Conservation (phyloP, 1,140 invertebrate genomes). For the Drosophila funebris region DNA sequence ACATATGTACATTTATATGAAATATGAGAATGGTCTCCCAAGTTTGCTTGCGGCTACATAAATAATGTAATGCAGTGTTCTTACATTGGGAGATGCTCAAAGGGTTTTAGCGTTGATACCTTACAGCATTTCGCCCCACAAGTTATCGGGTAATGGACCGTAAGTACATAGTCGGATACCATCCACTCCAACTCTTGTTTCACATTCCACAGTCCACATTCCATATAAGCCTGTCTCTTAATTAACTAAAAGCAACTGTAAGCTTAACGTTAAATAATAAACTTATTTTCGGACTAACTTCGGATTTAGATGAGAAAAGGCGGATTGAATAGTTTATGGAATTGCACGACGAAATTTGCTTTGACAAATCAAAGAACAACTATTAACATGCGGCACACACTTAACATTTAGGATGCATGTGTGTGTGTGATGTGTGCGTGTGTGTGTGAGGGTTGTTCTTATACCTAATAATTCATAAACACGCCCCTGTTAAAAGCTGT, state of each 20-base stretch:
- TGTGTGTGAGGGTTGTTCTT: slow-evolving; percentile 1
- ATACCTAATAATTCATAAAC: slow-evolving; percentile 68
- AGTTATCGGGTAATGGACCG: not conserved
- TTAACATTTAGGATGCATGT: slow-evolving; percentile 36
- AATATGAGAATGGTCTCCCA: not conserved
- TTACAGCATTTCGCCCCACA: not conserved
- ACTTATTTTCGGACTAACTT: slow-evolving; percentile 23
- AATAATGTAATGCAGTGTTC: slow-evolving; percentile 13
- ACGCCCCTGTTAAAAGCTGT: slow-evolving; percentile 58
- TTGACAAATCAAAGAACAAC: slow-evolving; percentile 22
- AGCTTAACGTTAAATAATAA: slow-evolving; percentile 12
- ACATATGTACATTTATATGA: not conserved
- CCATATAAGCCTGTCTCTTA: not conserved
- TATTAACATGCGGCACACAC: slow-evolving; percentile 1
- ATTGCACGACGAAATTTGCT: slow-evolving; percentile 30
- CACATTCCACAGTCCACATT: not conserved
- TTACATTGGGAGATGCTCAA: not conserved
- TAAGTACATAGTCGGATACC: not conserved
- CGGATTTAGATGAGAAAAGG: slow-evolving; percentile 37
- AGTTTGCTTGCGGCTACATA: slow-evolving; percentile 4
- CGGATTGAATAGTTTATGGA: slow-evolving; percentile 53
- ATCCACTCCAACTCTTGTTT: not conserved
- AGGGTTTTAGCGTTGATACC: not conserved
- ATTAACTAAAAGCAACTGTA: slow-evolving; percentile 18
- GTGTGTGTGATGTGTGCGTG: not conserved